Base-by-base conservation (phyloP, 2,888 invertebrate species). In the Cataglyphis cursor region DNA sequence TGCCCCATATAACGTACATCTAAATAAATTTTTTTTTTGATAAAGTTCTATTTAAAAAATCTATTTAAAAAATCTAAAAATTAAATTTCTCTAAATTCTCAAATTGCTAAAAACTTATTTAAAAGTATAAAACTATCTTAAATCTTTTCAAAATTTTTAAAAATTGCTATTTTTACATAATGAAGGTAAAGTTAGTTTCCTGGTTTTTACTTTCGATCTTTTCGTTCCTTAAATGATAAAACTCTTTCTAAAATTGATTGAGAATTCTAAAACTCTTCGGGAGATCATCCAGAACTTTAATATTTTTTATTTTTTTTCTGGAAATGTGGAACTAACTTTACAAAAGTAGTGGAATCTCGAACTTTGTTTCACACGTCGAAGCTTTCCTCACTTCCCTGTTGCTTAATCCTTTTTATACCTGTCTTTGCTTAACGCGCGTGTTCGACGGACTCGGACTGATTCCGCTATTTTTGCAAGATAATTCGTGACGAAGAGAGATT, bases 401-500 rank as follows among this genome's bases (percentile, higher is more conserved):
- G 31, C 48, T 61, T 76, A 76, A 76, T 76, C 73, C 76, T 70
- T 76, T 76, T 76, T 76, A 70, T 57, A 41, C 28, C 15, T 12
- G 31, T 54, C 41, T n/a, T 68, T 28, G 76, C 15, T 38, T 76
- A 54, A 76, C 72, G 41, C 51, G 76, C 72, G 28, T n/a, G 72
- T 54, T 31, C 54, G 54, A 41, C 76, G 54, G 70, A 41, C 66
- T 65, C 75, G 59, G 38, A 61, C 35, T 65, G 35, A 38, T 41
- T 57, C 73, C 38, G 76, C 76, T 76, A 76, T 76, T 76, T 76
- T 76, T 76, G 41, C 76, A 70, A 76, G 76, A 57, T 76, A 76
- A 54, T 57, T 76, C 76, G 41, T 72, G 72, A 38, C 70, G 70
- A 76, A 35, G 44, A 57, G 76, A 76, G 76, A 76, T 76, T 76